Evolutionary conservation across 1,140 invertebrate genomes (phyloP).

Genomic region (Bactericera cockerelli): DNA sequence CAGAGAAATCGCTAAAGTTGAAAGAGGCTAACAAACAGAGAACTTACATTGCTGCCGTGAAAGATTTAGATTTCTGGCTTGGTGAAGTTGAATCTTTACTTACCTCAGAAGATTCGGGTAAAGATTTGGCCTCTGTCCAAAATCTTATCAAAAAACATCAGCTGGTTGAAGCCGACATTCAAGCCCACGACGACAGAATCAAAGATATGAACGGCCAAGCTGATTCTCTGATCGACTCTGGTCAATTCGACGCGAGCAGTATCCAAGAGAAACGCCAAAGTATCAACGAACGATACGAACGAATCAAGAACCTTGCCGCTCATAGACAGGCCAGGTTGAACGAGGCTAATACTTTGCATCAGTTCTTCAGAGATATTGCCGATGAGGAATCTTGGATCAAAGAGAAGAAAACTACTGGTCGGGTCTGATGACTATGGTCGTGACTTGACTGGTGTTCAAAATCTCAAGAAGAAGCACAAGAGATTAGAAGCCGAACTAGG

Average conservation of each 20-base stretch:
- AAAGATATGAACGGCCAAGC: constrained; percentile 90
- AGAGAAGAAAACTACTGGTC: constrained; percentile 94
- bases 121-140: constrained; percentile 96
- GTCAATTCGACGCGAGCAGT: constrained; percentile 83
- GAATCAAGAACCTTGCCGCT: constrained; percentile 82
- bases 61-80: constrained; percentile 99
- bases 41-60: constrained; percentile 97
- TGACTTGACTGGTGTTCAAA: constrained; percentile 94
- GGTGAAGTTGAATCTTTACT: constrained; percentile 95
- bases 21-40: constrained; percentile 98
- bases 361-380: constrained; percentile 98
- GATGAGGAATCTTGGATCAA: constrained; percentile 99
- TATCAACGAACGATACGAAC: constrained; percentile 87
- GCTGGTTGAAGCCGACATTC: constrained; percentile 92
- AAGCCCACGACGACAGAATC: constrained; percentile 89
- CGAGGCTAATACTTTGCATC: constrained; percentile 94
- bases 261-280: constrained; percentile 85
- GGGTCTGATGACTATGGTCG: constrained; percentile 96
- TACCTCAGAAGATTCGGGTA: constrained; percentile 93
- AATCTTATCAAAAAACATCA: constrained; percentile 99
- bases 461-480: constrained; percentile 96
- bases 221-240: constrained; percentile 82
- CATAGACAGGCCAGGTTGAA: constrained; percentile 75
- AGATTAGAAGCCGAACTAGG: constrained; percentile 87
- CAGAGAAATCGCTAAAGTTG: constrained; percentile 92